A percentile compares a stretch with the other conserved stretches of the same genome.
Conservation (phyloP, 2,113 vertebrate species). For the Arothron firmamentum region DNA sequence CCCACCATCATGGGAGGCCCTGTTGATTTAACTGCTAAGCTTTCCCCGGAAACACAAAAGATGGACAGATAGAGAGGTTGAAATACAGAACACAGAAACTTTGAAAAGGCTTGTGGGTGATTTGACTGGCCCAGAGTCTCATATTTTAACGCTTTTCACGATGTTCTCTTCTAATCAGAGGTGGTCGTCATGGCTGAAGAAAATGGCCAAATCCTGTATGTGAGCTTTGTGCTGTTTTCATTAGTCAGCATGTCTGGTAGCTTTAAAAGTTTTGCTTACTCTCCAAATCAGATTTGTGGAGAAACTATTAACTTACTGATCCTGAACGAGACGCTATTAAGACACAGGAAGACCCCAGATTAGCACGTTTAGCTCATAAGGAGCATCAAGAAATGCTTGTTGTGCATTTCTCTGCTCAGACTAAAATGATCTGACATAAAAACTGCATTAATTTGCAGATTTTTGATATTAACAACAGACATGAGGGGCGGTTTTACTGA, state of each 20-base stretch:
- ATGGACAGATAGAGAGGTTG: conserved; percentile 69
- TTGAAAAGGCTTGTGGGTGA: background rate
- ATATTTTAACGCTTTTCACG: background rate
- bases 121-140: background rate
- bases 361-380: conserved; percentile 68
- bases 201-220: conserved; percentile 23
- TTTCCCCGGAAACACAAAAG: conserved; percentile 69
- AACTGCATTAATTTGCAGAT: conserved; percentile 30
- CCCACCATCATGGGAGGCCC: conserved; percentile 65
- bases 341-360: conserved; percentile 60
- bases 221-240: conserved; percentile 16
- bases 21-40: conserved; percentile 73
- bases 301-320: conserved; percentile 62
- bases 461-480: conserved; percentile 33
- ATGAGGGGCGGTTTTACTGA: conserved; percentile 1
- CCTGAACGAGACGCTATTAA: conserved; percentile 63
- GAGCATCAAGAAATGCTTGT: conserved; percentile 61
- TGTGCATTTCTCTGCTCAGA: conserved; percentile 50
- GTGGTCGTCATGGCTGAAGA: background rate
- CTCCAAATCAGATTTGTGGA: conserved; percentile 56
- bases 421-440: conserved; percentile 20
- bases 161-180: background rate
- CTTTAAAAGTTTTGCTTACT: conserved; percentile 52
- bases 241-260: conserved; percentile 45
- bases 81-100: conserved; percentile 35